phyloP scores from a whole-genome alignment of 2,888 invertebrate genomes.

The Lingula anatina region DNA sequence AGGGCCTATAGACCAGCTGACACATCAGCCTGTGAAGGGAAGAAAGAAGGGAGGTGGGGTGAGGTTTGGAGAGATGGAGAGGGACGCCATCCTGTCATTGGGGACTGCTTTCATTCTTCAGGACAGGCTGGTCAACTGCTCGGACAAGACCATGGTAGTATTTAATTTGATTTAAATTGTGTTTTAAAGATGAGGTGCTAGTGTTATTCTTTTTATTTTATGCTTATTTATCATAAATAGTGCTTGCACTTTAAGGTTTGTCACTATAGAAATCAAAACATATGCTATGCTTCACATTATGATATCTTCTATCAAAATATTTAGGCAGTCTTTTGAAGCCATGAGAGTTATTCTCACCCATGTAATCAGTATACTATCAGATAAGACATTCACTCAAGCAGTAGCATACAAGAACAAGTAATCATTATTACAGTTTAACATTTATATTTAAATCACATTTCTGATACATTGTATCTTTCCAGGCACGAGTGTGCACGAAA shows the following conservation, averaged over 20 bases:
- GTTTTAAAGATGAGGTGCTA: too few relatives aligned
- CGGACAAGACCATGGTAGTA: conserved; percentile 79
- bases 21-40: conserved; percentile 96
- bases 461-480: conserved; percentile 11
- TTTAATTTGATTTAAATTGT: too few relatives aligned
- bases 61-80: conserved; percentile 98
- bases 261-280: too few relatives aligned
- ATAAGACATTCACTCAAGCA: not conserved
- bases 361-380: too few relatives aligned
- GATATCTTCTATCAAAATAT: too few relatives aligned
- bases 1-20: conserved; percentile 83
- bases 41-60: conserved; percentile 78
- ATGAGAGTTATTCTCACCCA: too few relatives aligned
- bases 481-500: conserved; percentile 55
- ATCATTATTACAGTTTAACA: not conserved
- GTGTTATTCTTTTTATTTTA: too few relatives aligned
- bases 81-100: conserved; percentile 92
- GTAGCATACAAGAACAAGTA: not conserved
- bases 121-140: conserved; percentile 89
- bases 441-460: not conserved
- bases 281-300: too few relatives aligned
- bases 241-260: too few relatives aligned
- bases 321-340: too few relatives aligned
- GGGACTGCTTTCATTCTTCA: conserved; percentile 86
- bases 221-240: too few relatives aligned